Evolutionary conservation across 23 tunicate genomes (phyloP), one percentile per base, ranked within the genome.

Genomic region (Halocynthia roretzi): DNA sequence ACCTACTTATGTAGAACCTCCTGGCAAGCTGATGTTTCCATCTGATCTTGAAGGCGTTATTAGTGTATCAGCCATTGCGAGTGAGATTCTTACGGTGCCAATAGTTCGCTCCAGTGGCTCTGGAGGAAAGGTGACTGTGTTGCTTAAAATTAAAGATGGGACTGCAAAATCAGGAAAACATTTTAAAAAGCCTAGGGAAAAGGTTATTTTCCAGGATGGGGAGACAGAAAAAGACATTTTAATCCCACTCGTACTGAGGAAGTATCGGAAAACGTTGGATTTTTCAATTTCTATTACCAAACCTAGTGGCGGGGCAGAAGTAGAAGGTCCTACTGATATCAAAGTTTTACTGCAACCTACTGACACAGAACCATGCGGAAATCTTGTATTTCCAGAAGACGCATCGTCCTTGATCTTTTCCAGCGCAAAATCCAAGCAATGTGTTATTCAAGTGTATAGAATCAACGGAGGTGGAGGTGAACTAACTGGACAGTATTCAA

Each of bases 331-430:
- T 12, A 68, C 18, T 12, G 72, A 68, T 12, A 19, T 68, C 12
- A 20, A n/a, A 31, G 76, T 86, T 52, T 11, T 9, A 9, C 80
- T 87, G 61, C 75, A 22, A 49, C 82, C 93, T 0, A 87, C 83
- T 10, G 86, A 73, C 54, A 58, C 40, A 10, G 67, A 54, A 17
- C 81, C 81, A 7, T 52, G 15, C 14, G 68, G 68, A 12, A 52
- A 2, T 6, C 52, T 73, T 6, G 60, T 9, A 50, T 53, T 64
- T 64, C 21, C 49, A n/a, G 71, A 21, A 23, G 49, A 55, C 22
- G 75, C 52, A 7, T 52, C 22, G 0, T 66, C 68, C 6, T 31
- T 31, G 44, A 31, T 31, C 2, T 31, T 31, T 31, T 31, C 44
- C 44, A 31, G 44, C 44, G 44, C 44, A 31, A 31, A 31, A 31